Evolutionary conservation across 2,113 vertebrate genomes (phyloP).

Genomic region (Vulpes lagopus): DNA sequence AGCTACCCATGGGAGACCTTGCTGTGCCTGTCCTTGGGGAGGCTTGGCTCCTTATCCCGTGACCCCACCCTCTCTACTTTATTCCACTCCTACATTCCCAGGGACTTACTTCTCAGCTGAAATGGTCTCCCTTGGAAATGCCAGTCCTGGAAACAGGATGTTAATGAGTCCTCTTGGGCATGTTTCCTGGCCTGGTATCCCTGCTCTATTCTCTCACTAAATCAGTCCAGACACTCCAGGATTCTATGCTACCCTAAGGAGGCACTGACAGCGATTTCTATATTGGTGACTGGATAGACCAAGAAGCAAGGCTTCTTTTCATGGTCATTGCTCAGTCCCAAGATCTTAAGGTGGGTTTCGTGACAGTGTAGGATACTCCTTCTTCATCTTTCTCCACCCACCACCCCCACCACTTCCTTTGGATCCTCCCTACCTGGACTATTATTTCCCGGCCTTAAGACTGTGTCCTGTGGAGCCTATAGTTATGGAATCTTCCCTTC

Average conservation of each 20-base stretch:
- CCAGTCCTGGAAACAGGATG: neutral
- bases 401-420: too few species aligned
- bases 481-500: too few species aligned
- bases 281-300: neutral
- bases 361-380: too few species aligned
- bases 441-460: too few species aligned
- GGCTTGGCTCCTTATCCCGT: neutral
- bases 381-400: too few species aligned
- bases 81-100: neutral
- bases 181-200: neutral
- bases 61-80: neutral
- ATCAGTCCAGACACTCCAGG: neutral
- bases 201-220: neutral
- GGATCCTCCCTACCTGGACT: too few species aligned
- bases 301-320: neutral
- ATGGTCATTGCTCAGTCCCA: neutral
- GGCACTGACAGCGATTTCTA: neutral
- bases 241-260: neutral
- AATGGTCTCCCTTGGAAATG: neutral
- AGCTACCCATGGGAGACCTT: neutral
- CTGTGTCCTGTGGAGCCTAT: too few species aligned
- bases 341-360: neutral
- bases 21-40: neutral
- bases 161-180: conserved; percentile 52
- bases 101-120: neutral